Conservation (phyloP, 2,113 vertebrate species). For the Mobula hypostoma region DNA sequence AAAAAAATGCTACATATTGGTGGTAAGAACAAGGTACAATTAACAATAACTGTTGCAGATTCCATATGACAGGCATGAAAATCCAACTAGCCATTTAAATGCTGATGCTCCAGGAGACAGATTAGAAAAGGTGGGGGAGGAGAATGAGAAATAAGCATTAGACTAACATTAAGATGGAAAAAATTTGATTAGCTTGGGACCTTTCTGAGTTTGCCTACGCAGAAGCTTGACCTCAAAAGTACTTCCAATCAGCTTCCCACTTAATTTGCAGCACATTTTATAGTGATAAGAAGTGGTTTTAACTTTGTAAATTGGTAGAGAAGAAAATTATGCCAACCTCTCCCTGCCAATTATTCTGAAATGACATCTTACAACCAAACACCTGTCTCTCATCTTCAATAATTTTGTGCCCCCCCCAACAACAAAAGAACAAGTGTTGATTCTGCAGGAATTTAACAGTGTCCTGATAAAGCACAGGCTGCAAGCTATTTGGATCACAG, state of each 20-base stretch:
- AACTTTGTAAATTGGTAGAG: neutral
- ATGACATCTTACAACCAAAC: neutral
- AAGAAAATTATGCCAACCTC: neutral
- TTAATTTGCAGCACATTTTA: neutral
- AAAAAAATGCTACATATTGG: too few relatives aligned
- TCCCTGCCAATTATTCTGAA: neutral
- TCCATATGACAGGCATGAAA: too few relatives aligned
- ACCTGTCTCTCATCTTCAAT: too few relatives aligned
- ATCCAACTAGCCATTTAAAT: too few relatives aligned
- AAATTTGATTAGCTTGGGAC: neutral
- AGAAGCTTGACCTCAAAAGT: neutral
- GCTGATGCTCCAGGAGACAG: neutral
- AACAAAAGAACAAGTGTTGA: too few relatives aligned
- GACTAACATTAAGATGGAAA: neutral
- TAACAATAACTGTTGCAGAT: too few relatives aligned
- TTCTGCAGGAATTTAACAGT: too few relatives aligned
- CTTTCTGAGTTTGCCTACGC: neutral
- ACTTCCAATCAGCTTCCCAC: neutral
- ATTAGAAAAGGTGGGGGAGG: too few relatives aligned
- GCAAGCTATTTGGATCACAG: too few relatives aligned
- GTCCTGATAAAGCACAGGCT: too few relatives aligned
- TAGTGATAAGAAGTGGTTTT: neutral
- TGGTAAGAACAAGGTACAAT: too few relatives aligned
- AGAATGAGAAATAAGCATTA: neutral
- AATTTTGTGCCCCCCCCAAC: too few relatives aligned